A percentile compares a stretch with the other conserved stretches of the same genome.
These are phyloP conservation scores for Notothenia coriiceps DNA, from an alignment of 2,113 vertebrate genomes.

Conservation along the genomic window DNA sequence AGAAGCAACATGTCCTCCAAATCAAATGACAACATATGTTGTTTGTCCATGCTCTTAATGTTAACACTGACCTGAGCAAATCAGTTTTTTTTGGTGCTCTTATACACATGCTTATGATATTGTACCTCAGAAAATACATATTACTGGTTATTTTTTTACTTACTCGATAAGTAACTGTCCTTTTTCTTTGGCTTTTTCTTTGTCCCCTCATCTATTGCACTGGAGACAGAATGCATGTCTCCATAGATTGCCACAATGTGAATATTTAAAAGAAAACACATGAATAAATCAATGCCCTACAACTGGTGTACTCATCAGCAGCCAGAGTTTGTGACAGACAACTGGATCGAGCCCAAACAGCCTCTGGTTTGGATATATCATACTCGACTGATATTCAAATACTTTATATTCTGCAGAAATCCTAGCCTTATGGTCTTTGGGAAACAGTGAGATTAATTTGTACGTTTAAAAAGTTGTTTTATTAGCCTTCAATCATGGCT, in stretches of 20 bases:
- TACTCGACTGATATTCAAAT: conserved; percentile 27
- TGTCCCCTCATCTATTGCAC: conserved; percentile 44
- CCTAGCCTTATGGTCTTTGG: background rate
- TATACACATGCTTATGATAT: background rate
- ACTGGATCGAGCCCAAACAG: conserved; percentile 46
- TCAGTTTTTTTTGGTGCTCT: background rate
- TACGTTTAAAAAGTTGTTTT: conserved; percentile 64
- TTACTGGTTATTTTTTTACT: conserved; percentile 59
- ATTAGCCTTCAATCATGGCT: conserved; percentile 74
- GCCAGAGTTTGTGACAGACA: conserved; percentile 56
- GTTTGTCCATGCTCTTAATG: background rate
- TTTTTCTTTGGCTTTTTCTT: conserved; percentile 40
- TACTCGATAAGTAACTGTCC: conserved; percentile 64
- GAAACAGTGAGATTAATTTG: conserved; percentile 42
- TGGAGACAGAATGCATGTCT: conserved; percentile 52
- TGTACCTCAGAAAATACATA: conserved; percentile 8
- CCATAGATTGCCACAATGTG: conserved; percentile 64
- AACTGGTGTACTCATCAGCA: conserved; percentile 58
- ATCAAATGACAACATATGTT: background rate
- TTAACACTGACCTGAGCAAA: background rate
- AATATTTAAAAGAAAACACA: conserved; percentile 74
- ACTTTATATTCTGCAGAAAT: conserved; percentile 10
- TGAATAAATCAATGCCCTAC: conserved; percentile 72
- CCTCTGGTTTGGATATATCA: conserved; percentile 23
- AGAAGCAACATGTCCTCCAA: background rate